Base-by-base conservation (phyloP, 2,888 invertebrate species). In the Eristalinus aeneus region DNA sequence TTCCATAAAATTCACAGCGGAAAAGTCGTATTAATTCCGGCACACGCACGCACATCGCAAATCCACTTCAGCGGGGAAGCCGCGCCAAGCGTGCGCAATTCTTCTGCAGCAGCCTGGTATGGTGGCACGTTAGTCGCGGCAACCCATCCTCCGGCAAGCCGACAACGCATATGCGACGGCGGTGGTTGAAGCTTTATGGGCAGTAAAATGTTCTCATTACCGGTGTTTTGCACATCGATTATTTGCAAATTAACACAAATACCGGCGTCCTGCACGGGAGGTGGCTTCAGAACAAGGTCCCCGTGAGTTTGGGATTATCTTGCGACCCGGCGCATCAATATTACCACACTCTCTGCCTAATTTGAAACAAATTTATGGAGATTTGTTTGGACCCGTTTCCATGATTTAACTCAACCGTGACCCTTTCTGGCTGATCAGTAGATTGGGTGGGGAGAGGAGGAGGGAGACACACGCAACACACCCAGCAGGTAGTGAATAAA, bases 171-270 rank as follows among this genome's bases (percentile, higher is more conserved):
- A 60, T 32, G 72, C 71, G 64, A 58, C 64, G 67, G 79, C 72
- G 67, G 46, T 16, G 46, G 72, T 67, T 54, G 67, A 72, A 79
- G 61, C 67, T 79, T 79, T 73, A 79, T 79, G 65, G 79, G 72
- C 79, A 73, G 72, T 79, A 79, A 79, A 79, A 79, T 73, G 79
- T 67, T 65, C 79, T 79, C 72, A 79, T 79, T 79, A 79, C 79
- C 79, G 79, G 79, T 73, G 72, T 61, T 79, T 73, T 78, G 78
- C 72, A 69, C 79, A 79, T 79, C 67, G 67, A 73, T 79, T 79
- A 73, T 79, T 79, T 72, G 72, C 72, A 73, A 79, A 79, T 79
- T 79, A 79, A 73, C 79, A 67, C 72, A 67, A 67, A 5, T 27
- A 5, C 27, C 27, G 63, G 8, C 27, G 27, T 31, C 58, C 22